A percentile compares a stretch with the other conserved stretches of the same genome.
These are phyloP conservation scores for Beroe forskalii DNA, from an alignment of 37 sponge, comb jelly and placozoan species.

Conservation along the genomic window DNA sequence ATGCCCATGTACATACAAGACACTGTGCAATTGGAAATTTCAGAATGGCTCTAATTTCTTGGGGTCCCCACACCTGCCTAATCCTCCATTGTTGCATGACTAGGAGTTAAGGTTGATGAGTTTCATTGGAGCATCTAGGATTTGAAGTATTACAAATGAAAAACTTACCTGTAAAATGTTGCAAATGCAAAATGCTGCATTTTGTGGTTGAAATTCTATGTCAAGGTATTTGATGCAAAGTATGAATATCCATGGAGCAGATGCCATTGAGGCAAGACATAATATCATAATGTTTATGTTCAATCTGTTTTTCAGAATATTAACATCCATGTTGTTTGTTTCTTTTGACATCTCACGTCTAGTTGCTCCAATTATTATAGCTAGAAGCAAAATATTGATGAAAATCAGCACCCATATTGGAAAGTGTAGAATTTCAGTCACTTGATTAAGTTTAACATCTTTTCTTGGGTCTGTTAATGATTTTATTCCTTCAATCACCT, in stretches of 20 bases:
- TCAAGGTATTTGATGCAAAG: background rate
- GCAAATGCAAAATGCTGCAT: background rate
- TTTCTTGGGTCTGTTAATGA: background rate
- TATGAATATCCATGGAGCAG: background rate
- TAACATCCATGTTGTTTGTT: background rate
- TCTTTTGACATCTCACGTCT: background rate
- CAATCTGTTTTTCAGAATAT: background rate
- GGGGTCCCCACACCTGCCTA: too few relatives aligned
- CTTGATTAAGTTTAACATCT: background rate
- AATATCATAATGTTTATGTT: conserved; percentile 20
- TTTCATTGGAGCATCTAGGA: too few relatives aligned
- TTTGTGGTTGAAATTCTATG: background rate
- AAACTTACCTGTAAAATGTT: background rate
- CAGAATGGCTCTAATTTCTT: too few relatives aligned
- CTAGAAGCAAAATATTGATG: background rate
- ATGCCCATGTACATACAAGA: too few relatives aligned
- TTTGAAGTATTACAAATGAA: too few relatives aligned
- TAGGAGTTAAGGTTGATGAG: too few relatives aligned
- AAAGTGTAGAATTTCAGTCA: conserved; percentile 10
- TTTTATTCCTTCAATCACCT: background rate
- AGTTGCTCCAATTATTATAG: background rate
- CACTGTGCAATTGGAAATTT: too few relatives aligned
- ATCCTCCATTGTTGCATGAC: too few relatives aligned
- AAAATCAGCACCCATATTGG: conserved; percentile 1
- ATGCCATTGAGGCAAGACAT: background rate